Percentiles rank a stretch among this genome's conserved stretches.
These are phyloP conservation scores for Myathropa florea DNA, from an alignment of 2,888 invertebrate species.

Conservation along the genomic window DNA sequence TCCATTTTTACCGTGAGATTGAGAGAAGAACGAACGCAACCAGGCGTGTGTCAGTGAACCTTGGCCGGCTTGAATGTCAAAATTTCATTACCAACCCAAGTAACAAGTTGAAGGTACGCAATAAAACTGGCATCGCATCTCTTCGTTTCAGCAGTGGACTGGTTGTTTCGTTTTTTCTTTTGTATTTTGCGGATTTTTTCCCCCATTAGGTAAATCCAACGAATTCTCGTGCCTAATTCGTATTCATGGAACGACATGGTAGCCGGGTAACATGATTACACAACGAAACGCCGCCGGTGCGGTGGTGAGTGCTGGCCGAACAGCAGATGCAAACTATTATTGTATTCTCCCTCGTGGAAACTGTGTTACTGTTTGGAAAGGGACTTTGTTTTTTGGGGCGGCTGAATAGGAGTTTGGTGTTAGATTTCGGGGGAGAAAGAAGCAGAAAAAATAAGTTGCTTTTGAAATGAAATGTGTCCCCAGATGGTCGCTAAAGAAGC, in stretches of 20 bases:
- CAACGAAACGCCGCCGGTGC: background rate
- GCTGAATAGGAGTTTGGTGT: background rate
- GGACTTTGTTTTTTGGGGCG: background rate
- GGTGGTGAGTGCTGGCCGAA: background rate
- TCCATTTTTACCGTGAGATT: too few relatives aligned
- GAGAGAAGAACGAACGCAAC: background rate
- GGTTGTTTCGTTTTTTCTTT: background rate
- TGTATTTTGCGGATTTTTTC: background rate
- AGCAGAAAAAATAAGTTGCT: background rate
- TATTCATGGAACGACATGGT: constrained; percentile 46
- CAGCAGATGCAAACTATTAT: background rate
- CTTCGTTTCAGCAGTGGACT: background rate
- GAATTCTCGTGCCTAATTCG: constrained; percentile 36
- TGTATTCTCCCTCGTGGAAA: background rate
- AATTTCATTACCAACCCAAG: constrained; percentile 24
- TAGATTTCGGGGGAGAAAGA: background rate
- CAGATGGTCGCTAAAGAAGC: background rate
- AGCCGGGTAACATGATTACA: constrained; percentile 22
- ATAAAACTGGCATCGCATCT: constrained; percentile 19
- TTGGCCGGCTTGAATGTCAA: constrained; percentile 3
- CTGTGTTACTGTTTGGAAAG: background rate
- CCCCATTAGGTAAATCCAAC: constrained; percentile 10
- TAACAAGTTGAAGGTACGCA: background rate
- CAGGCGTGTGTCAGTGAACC: constrained; percentile 16
- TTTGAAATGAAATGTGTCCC: background rate